These are phyloP conservation scores for Athrips mouffetella DNA, from an alignment of 2,888 invertebrate species.

Conservation along the genomic window DNA sequence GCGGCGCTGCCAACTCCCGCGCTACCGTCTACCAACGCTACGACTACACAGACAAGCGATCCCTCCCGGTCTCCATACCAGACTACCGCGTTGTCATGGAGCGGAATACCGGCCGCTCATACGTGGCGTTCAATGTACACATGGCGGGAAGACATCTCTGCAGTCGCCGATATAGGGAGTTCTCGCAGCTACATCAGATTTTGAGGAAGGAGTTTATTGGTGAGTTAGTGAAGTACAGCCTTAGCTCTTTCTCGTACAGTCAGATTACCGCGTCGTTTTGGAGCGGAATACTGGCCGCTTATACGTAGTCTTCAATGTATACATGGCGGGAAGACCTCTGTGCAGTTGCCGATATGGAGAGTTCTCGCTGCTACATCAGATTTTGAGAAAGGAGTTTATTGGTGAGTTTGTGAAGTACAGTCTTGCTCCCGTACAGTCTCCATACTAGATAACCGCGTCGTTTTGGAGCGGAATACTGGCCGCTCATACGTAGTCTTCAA, in stretches of 20 bases:
- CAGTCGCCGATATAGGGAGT: conserved; percentile 97
- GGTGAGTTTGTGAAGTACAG: conserved; percentile 18
- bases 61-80: conserved; percentile 92
- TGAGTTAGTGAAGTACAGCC: no score
- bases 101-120: conserved; percentile 87
- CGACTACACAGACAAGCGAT: conserved; percentile 97
- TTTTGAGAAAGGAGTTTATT: conserved; percentile 94
- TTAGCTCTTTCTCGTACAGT: background rate
- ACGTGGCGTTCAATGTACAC: conserved; percentile 97
- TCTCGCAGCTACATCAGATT: conserved; percentile 91
- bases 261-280: conserved; percentile 93
- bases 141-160: conserved; percentile 99
- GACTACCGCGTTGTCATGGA: conserved; percentile 94
- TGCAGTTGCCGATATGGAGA: conserved; percentile 98
- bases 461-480: background rate
- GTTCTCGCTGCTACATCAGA: conserved; percentile 92
- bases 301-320: conserved; percentile 97
- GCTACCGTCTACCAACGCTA: conserved; percentile 79
- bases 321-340: conserved; percentile 98
- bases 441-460: background rate
- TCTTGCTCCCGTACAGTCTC: background rate
- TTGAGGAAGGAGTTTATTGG: conserved; percentile 96
- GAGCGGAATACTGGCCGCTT: conserved; percentile 88
- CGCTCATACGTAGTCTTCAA: conserved; percentile 97
- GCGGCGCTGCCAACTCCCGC: conserved; percentile 69